Evolutionary conservation across 2,888 invertebrate species (phyloP).

Genomic region (Augochlorella aurata): DNA sequence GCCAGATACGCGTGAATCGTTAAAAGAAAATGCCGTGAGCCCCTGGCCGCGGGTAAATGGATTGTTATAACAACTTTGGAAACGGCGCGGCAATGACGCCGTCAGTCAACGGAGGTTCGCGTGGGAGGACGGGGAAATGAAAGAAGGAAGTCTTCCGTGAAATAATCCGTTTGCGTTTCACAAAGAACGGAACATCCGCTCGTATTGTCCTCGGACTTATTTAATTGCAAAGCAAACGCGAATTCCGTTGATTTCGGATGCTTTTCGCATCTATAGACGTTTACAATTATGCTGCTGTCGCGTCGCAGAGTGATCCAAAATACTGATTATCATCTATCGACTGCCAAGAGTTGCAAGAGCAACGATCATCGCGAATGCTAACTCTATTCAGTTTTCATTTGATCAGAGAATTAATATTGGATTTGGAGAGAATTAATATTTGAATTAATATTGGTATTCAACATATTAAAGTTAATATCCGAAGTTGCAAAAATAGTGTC

Average conservation of each 20-base stretch:
- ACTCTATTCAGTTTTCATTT: no score
- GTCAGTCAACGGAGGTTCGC: conserved; percentile 8
- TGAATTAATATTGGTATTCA: no score
- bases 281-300: neutral
- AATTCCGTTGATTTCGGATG: neutral
- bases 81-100: conserved; percentile 34
- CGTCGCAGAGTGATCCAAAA: no score
- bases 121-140: conserved; percentile 11
- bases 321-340: no score
- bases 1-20: conserved; percentile 23
- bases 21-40: conserved; percentile 28
- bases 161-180: conserved; percentile 17
- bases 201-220: conserved; percentile 23
- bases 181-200: conserved; percentile 3
- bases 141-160: conserved; percentile 8
- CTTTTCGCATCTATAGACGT: neutral
- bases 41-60: conserved; percentile 61
- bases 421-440: no score
- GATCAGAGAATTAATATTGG: no score
- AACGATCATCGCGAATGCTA: no score
- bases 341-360: no score
- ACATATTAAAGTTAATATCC: no score
- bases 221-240: conserved; percentile 25
- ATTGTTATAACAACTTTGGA: conserved; percentile 74
- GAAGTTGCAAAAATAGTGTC: no score